Evolutionary conservation across 2,888 invertebrate species (phyloP).

Genomic region (Mesoligia furuncula): DNA sequence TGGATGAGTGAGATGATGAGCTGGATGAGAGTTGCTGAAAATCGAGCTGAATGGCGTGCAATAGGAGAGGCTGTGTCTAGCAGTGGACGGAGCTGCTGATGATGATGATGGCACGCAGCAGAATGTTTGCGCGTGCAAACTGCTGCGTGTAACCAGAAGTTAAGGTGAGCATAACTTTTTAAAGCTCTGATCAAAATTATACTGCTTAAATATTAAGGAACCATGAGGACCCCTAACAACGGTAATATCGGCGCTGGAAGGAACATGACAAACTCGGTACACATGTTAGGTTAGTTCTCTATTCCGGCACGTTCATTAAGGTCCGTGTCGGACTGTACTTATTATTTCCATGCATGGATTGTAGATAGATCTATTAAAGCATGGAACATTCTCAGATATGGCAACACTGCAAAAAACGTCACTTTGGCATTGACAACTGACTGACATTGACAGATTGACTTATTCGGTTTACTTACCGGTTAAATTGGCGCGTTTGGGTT

Average conservation of each 20-base stretch:
- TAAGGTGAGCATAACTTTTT: no score
- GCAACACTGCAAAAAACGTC: slow-evolving; percentile 13
- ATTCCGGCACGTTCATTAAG: not conserved
- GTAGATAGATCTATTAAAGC: not conserved
- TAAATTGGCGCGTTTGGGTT: slow-evolving; percentile 47
- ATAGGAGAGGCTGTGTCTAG: no score
- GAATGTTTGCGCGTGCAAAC: no score
- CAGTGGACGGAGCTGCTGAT: no score
- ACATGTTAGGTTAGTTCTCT: not conserved
- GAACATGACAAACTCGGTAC: not conserved
- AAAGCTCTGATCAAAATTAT: no score
- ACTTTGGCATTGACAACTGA: slow-evolving; percentile 12
- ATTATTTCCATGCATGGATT: not conserved
- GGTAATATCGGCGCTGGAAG: not conserved
- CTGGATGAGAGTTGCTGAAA: no score
- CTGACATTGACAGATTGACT: slow-evolving; percentile 11
- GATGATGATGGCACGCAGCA: no score
- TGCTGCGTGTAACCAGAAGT: no score
- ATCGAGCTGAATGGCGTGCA: no score
- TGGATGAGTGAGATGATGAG: no score
- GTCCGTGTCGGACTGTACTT: not conserved
- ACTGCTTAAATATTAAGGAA: no score
- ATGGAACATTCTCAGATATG: not conserved
- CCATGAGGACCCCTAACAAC: not conserved
- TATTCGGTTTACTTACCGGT: slow-evolving; percentile 32